Evolutionary conservation across 1,140 invertebrate genomes (phyloP).

Genomic region (Microvelia longipes): DNA sequence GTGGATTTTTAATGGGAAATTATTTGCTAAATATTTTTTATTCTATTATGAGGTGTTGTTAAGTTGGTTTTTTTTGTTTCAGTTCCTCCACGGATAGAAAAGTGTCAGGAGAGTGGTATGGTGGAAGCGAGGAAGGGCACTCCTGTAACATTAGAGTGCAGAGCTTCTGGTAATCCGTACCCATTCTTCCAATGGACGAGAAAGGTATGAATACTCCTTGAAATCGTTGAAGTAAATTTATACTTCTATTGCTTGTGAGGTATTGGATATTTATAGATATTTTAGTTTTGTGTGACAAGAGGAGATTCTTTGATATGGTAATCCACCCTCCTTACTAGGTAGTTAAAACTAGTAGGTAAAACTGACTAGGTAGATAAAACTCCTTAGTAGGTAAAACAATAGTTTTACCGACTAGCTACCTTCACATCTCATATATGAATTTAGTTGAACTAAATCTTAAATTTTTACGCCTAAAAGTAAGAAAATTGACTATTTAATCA

Average conservation of each 20-base stretch:
- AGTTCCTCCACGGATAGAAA: constrained; percentile 41
- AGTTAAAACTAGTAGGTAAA: too few relatives aligned
- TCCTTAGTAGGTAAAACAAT: too few relatives aligned
- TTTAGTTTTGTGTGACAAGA: not conserved
- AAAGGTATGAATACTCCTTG: constrained; percentile 26
- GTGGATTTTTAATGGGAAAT: too few relatives aligned
- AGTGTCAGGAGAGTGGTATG: constrained; percentile 38
- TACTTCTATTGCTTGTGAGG: not conserved
- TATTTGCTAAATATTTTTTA: too few relatives aligned
- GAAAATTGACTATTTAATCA: too few relatives aligned
- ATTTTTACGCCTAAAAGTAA: too few relatives aligned
- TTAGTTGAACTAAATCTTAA: too few relatives aligned
- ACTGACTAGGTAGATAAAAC: too few relatives aligned
- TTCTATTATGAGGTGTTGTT: too few relatives aligned
- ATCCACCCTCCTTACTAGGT: too few relatives aligned
- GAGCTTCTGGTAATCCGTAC: constrained; percentile 42
- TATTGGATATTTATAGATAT: not conserved
- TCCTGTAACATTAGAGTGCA: constrained; percentile 42
- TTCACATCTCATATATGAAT: too few relatives aligned
- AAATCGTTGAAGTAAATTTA: not conserved
- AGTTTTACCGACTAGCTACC: too few relatives aligned
- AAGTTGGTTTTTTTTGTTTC: constrained; percentile 22
- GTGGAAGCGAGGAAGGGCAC: constrained; percentile 45
- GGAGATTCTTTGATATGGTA: not conserved
- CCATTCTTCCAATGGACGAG: constrained; percentile 46